Evolutionary conservation across 2,888 invertebrate genomes (phyloP).

Genomic region (Agriopis aurantiaria): DNA sequence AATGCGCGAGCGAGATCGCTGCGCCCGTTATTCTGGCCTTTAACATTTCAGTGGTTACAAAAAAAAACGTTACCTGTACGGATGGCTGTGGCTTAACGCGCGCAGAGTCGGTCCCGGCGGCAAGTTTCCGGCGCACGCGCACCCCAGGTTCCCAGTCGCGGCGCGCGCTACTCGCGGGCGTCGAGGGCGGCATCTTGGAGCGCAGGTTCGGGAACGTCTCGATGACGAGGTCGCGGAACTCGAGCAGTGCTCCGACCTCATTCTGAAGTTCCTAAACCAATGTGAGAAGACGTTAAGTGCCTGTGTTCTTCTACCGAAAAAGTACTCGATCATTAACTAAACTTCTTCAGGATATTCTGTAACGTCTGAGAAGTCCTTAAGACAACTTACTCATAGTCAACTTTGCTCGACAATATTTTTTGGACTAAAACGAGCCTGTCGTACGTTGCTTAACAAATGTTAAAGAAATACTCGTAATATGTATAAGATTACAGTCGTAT

Average conservation of each 20-base stretch:
- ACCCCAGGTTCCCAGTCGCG: conserved; percentile 94
- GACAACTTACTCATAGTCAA: neutral
- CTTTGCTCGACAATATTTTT: neutral
- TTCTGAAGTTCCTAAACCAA: conserved; percentile 92
- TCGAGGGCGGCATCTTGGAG: conserved; percentile 92
- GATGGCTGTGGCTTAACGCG: conserved; percentile 88
- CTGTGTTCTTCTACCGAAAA: neutral
- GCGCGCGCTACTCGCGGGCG: conserved; percentile 80
- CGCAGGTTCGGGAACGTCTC: conserved; percentile 97
- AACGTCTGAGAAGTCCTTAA: too few species aligned
- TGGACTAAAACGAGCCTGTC: too few species aligned
- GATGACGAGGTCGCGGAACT: conserved; percentile 97
- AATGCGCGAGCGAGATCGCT: too few species aligned
- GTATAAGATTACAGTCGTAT: too few species aligned
- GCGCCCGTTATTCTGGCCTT: too few species aligned
- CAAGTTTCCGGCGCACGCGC: conserved; percentile 89
- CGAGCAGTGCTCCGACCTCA: conserved; percentile 96
- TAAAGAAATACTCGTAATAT: too few species aligned
- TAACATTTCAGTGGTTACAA: neutral
- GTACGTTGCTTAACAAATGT: too few species aligned
- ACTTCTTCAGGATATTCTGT: too few species aligned
- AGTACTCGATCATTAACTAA: too few species aligned
- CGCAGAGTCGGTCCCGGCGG: conserved; percentile 79
- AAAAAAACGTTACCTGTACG: conserved; percentile 70
- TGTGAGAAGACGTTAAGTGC: neutral